Evolutionary conservation across 2,888 invertebrate genomes (phyloP).

Genomic region (Tortricodes alternella): DNA sequence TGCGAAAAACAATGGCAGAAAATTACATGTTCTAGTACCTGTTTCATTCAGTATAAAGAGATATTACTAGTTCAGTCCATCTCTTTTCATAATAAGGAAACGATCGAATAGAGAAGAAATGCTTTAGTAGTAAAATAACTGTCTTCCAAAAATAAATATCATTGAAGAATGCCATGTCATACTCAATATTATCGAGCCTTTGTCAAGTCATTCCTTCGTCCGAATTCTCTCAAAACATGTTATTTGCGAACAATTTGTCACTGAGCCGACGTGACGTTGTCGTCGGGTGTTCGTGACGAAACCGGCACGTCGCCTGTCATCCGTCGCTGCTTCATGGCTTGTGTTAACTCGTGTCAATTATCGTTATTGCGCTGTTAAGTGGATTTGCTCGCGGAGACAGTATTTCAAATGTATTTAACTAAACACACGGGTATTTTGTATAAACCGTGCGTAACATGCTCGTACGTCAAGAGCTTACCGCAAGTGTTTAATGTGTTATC

Average conservation of each 20-base stretch:
- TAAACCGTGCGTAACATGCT: neutral
- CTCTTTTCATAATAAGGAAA: no score
- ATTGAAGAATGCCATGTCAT: neutral
- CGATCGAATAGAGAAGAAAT: no score
- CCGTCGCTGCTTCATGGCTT: neutral
- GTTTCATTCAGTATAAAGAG: no score
- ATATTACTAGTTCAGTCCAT: no score
- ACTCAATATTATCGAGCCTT: neutral
- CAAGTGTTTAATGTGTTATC: no score
- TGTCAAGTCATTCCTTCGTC: neutral
- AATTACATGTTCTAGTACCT: no score
- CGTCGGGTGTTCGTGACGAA: slow-evolving; percentile 2
- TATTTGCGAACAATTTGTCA: slow-evolving; percentile 2
- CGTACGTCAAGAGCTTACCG: no score
- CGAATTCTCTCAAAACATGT: neutral
- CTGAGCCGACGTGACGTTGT: neutral
- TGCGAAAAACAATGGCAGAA: no score
- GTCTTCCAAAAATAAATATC: no score
- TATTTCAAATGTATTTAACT: no score
- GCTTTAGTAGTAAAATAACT: no score
- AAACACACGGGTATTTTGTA: no score
- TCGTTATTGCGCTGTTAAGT: neutral
- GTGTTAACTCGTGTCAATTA: neutral
- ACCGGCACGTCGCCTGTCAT: neutral
- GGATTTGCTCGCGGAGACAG: neutral